Base-by-base conservation (phyloP, 64 coral and sea anemone species). In the Platygyra sinensis region DNA sequence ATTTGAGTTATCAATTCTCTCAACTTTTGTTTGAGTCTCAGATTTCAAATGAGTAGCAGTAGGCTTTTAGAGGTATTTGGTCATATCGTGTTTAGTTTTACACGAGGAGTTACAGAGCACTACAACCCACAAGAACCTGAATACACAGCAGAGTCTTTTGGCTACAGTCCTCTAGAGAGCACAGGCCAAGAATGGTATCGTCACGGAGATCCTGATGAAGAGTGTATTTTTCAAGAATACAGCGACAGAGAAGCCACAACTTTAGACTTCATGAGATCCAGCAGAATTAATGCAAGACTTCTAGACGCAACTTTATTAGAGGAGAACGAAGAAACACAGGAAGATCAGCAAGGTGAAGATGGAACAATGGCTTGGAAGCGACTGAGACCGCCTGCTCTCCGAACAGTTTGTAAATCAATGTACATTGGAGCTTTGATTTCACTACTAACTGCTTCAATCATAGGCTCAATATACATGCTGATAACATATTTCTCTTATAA, bases 171-270 rank as follows among this genome's bases (percentile, higher is more conserved):
- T 77, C 17, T 77, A 42, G 17, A 50, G 20, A 77, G 39, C 19
- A 77, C 36, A 50, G 74, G 20, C 5, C 74, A 36, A 42, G 38
- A 77, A n/a, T 77, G 74, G 74, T 51, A 20, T 77, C 17, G 19
- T 22, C 38, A 51, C 42, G 42, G 42, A 46, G 42, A 46, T 20
- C 36, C 74, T 77, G 39, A 51, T 24, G 74, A 77, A 3, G 74
- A 77, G 74, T 16, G 49, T 50, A 77, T 77, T 77, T 77, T 52
- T 42, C 74, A 77, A 50, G 36, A 77, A 77, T 77, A 77, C 74
- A 77, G 74, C 74, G 19, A 49, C 7, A 77, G 18, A 50, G 2
- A 77, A 49, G 16, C 38, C 18, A 77, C 74, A 50, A 49, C 4
- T 22, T 10, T 19, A 18, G 31, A 77, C 38, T 77, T 51, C n/a